These are phyloP conservation scores for Aplodontia rufa DNA, from an alignment of 2,113 vertebrate species.

Conservation along the genomic window DNA sequence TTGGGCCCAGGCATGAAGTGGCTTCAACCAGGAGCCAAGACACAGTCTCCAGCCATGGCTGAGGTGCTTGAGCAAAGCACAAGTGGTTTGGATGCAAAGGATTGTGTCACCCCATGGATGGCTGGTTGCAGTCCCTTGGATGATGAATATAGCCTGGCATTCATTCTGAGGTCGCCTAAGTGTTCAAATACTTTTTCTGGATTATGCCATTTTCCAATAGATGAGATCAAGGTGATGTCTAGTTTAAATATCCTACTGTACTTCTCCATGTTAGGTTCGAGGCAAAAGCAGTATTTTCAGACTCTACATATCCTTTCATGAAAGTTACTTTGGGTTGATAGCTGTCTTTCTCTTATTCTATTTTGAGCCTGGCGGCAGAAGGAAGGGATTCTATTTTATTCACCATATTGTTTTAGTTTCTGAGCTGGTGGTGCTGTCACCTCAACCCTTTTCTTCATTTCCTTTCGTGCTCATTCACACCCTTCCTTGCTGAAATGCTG, in stretches of 20 bases:
- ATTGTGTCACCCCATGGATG: neutral
- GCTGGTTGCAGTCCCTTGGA: neutral
- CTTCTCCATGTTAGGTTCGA: neutral
- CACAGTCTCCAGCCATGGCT: neutral
- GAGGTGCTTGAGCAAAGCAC: neutral
- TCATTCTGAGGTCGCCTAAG: neutral
- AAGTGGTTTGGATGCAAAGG: neutral
- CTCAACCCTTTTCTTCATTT: neutral
- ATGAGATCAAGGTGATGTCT: neutral
- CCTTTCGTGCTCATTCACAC: neutral
- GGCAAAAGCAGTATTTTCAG: slow-evolving; percentile 20
- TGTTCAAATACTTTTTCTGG: neutral
- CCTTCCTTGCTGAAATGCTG: neutral
- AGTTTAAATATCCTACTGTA: neutral
- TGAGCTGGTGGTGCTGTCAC: neutral
- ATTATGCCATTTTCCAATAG: neutral
- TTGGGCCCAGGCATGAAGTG: neutral
- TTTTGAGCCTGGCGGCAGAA: neutral
- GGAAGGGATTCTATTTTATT: neutral
- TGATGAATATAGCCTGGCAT: neutral
- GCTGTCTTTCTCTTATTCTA: neutral
- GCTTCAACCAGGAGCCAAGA: neutral
- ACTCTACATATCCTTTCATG: neutral
- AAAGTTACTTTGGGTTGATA: neutral
- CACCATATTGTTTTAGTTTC: slow-evolving; percentile 33